These are phyloP conservation scores for Desmodus rotundus DNA, from an alignment of 2,113 vertebrate species.

Conservation along the genomic window DNA sequence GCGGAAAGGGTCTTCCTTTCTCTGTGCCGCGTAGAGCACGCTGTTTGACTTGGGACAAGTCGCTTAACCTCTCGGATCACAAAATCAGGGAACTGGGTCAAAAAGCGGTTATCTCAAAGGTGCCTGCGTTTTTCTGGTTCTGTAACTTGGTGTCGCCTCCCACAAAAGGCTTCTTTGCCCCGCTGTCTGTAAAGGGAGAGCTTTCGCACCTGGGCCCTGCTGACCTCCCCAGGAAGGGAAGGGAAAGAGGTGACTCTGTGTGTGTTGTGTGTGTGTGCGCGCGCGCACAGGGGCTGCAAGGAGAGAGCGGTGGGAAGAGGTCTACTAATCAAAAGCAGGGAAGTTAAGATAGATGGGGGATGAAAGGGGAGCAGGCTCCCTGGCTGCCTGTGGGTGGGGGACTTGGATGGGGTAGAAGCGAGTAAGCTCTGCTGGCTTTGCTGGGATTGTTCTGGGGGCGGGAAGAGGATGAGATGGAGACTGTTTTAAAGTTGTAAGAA, in stretches of 20 bases:
- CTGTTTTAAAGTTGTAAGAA: constrained; percentile 53
- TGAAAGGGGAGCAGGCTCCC: not conserved
- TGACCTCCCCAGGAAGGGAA: not conserved
- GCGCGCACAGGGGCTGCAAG: rapidly evolving
- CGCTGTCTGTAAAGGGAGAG: not conserved
- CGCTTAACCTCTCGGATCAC: not conserved
- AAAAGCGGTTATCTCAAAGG: not conserved
- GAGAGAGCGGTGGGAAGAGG: not conserved
- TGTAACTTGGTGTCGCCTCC: not conserved
- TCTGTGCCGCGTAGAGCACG: not conserved
- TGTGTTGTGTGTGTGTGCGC: too few relatives aligned
- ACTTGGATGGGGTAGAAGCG: not conserved
- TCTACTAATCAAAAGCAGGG: not conserved
- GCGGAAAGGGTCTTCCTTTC: not conserved
- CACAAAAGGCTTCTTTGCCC: not conserved
- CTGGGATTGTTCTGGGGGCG: not conserved
- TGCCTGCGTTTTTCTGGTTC: not conserved
- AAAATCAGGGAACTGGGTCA: not conserved
- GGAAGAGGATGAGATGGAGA: not conserved
- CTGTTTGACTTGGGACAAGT: not conserved
- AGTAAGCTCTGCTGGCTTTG: not conserved
- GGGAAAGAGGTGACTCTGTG: not conserved
- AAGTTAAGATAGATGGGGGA: not conserved
- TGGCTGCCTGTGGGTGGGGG: not conserved
- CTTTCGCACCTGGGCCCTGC: not conserved